These are phyloP conservation scores for Hipposideros armiger DNA, from an alignment of 2,113 vertebrate genomes.

Conservation along the genomic window DNA sequence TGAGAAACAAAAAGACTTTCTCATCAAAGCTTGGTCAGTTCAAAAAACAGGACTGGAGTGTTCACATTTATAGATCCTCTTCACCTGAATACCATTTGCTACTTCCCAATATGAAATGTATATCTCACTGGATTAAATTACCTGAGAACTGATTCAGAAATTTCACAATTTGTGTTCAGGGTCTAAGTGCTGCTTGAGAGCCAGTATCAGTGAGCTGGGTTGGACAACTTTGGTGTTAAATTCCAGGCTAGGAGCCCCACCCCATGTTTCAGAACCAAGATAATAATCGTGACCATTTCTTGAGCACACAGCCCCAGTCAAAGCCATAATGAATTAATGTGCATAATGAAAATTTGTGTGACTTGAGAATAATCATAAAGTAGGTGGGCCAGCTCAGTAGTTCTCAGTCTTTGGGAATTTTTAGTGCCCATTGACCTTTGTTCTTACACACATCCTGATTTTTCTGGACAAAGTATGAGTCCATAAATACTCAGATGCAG, in stretches of 20 bases:
- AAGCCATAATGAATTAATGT: not conserved
- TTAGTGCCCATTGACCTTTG: not conserved
- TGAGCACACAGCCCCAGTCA: not conserved
- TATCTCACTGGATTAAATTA: conserved; percentile 18
- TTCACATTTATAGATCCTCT: conserved; percentile 1
- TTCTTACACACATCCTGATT: not conserved
- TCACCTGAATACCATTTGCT: not conserved
- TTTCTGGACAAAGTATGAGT: not conserved
- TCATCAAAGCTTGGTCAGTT: not conserved
- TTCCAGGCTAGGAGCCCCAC: not conserved
- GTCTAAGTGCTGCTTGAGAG: not conserved
- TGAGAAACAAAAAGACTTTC: conserved; percentile 27
- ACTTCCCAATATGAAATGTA: conserved; percentile 45
- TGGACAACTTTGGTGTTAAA: not conserved
- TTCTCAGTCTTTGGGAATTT: not conserved
- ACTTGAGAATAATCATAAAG: not conserved
- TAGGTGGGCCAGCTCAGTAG: not conserved
- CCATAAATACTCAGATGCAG: not conserved
- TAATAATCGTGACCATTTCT: not conserved
- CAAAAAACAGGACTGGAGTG: not conserved
- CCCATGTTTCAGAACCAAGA: not conserved
- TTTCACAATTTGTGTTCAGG: not conserved
- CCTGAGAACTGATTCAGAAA: conserved; percentile 28
- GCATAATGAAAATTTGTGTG: not conserved
- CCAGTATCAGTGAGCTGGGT: not conserved